Evolutionary conservation across 2,113 vertebrate species (phyloP).

Genomic region (Cyphomyrus plagiostoma): DNA sequence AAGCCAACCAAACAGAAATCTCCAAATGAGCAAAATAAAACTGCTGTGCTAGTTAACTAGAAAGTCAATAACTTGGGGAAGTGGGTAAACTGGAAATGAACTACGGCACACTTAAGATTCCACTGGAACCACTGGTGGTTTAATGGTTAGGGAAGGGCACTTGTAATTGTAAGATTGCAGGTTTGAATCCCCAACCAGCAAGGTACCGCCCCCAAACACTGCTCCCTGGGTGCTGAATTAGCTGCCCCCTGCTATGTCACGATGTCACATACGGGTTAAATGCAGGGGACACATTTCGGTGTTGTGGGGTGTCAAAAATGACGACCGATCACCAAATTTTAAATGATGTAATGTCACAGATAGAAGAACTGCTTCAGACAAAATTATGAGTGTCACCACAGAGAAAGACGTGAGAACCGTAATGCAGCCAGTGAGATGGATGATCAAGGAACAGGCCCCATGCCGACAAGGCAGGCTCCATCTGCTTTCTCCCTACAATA

Average conservation of each 20-base stretch:
- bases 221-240: too few relatives aligned
- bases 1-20: slow-evolving; percentile 5
- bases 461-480: background rate
- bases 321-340: too few relatives aligned
- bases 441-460: background rate
- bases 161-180: too few relatives aligned
- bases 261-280: too few relatives aligned
- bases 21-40: background rate
- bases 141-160: too few relatives aligned
- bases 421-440: background rate
- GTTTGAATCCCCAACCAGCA: too few relatives aligned
- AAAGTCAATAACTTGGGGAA: slow-evolving; percentile 34
- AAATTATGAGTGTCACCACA: background rate
- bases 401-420: background rate
- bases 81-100: slow-evolving; percentile 37
- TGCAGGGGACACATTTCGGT: too few relatives aligned
- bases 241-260: too few relatives aligned
- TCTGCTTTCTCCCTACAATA: background rate
- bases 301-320: too few relatives aligned
- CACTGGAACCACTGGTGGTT: background rate
- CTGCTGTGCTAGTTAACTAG: slow-evolving; percentile 40
- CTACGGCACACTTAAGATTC: slow-evolving; percentile 8
- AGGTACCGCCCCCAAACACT: too few relatives aligned
- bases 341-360: background rate
- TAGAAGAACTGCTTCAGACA: background rate